Evolutionary conservation across 2,797 vertebrate genomes (phyloP), one percentile per base, ranked within the genome.

Genomic region (Labroides dimidiatus): DNA sequence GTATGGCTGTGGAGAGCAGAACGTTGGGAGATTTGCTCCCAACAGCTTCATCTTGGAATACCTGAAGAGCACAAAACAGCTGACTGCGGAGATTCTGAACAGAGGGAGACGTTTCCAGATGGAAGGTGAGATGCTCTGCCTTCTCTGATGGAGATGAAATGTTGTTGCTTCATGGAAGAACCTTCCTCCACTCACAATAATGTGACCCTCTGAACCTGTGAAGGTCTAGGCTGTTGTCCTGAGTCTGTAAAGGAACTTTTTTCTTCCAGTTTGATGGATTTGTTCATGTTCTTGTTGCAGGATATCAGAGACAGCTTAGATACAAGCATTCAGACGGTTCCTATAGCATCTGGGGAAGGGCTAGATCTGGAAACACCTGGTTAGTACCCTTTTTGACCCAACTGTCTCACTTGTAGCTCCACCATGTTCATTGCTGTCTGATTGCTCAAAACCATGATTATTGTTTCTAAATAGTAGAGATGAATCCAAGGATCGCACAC

Each of bases 1-100:
- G 0, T 95, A 92, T 0, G 96, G 96, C 65, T 97, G 96, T 8
- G 96, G 96, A 4, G 96, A 97, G 78, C 96, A 97, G 88, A 97
- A 97, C 84, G 96, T 98, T 95, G 75, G 94, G 56, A 90, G 89
- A 1, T 97, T 97, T 49, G 95, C 95, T 1, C 96, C 96, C 30
- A 96, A 96, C 86, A 94, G 97, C 87, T 97, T 95, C 2, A 82
- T 98, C 77, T 91, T 97, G 72, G 66, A 94, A 52, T 98, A 97
- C 53, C 91, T 97, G 87, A 93, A 95, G 44, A 91, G 90, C 90
- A 96, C 94, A 0, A 72, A 67, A 2, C 96, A 97, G 81, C 92
- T 97, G 68, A 97, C 86, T 0, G 8, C 78, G 0, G 82, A 90
- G 10, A 64, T 94, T 37, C 84, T 75, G 63, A 80, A 90, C 65